These are phyloP conservation scores for Turdus rufiventris DNA, from an alignment of 2,113 vertebrate species.

Conservation along the genomic window DNA sequence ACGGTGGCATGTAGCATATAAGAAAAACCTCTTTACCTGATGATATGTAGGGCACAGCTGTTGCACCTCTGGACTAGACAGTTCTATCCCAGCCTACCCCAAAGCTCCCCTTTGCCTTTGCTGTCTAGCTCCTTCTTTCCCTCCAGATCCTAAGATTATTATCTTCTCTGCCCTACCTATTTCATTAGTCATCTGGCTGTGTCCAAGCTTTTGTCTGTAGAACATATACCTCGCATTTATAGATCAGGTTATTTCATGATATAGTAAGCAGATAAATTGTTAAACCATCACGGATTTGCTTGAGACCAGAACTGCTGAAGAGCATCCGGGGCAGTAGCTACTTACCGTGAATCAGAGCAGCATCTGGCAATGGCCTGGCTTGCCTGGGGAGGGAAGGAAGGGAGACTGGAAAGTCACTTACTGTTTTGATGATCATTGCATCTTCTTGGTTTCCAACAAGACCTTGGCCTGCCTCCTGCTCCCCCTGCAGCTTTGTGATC, in stretches of 20 bases:
- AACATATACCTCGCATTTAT: accelerated
- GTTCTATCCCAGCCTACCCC: not conserved
- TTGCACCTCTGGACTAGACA: not conserved
- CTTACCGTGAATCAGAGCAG: not conserved
- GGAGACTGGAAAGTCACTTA: not conserved
- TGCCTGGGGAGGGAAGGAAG: not conserved
- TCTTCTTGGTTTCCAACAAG: not conserved
- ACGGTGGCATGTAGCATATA: not conserved
- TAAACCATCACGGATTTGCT: not conserved
- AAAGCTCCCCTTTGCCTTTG: not conserved
- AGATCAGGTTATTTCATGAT: not conserved
- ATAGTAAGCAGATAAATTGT: not conserved
- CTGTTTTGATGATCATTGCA: not conserved
- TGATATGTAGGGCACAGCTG: not conserved
- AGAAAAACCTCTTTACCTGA: not conserved
- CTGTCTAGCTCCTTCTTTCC: not conserved
- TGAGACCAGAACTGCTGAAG: not conserved
- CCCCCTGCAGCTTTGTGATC: not conserved
- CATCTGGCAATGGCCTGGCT: not conserved
- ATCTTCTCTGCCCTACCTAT: not conserved
- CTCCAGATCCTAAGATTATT: not conserved
- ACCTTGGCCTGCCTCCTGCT: not conserved
- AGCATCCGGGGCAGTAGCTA: not conserved
- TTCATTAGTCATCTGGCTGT: not conserved
- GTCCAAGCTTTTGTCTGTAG: not conserved